Base-by-base conservation (phyloP, 2,113 vertebrate species). In the Trinectes maculatus region DNA sequence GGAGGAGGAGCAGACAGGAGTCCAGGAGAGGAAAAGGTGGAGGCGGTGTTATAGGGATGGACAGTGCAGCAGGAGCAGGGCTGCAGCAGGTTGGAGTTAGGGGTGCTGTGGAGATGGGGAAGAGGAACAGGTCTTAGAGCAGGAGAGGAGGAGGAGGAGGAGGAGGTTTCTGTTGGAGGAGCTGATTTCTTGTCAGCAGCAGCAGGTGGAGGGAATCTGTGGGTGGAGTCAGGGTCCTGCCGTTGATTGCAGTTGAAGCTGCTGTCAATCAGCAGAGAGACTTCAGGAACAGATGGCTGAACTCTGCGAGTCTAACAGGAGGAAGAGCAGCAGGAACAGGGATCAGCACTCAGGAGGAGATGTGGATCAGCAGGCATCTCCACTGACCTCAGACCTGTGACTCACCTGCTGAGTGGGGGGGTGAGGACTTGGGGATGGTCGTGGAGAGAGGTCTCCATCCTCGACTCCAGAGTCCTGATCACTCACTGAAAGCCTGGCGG, bases 401-500 rank as follows among this genome's bases (percentile, higher is more conserved):
- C 66, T 47, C 19, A 97, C 96, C 96, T 96, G 94, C 53, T 95
- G 94, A 68, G 86, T 89, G 34, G 92, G 92, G 65, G 92, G 93
- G 53, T 98, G 97, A 61, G 98, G 98, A 79, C 93, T 95, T n/a
- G 96, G 98, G 72, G 96, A 94, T 12, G 97, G 96, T 37, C 98
- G 93, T 5, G 98, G 98, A 69, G 97, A 99, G 61, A 94, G 86
- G 80, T 99, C 97, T 54, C 95, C 96, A 77, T 98, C 96, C 90
- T 98, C 96, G n/a, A 98, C 94, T 36, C 96, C 96, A 8, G 96
- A 97, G 76, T 98, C 96, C 0, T 94, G 96, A 65, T 98, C 96
- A 3, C 87, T 95, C 71, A 91, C 52, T 22, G 94, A 93, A 25
- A 93, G 19, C 0, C 13, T 33, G 1, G 71, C 46, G 2, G 54